A percentile compares a stretch with the other conserved stretches of the same genome.
phyloP scores from a whole-genome alignment of 1,140 invertebrate species.

The Theocolax elegans region DNA sequence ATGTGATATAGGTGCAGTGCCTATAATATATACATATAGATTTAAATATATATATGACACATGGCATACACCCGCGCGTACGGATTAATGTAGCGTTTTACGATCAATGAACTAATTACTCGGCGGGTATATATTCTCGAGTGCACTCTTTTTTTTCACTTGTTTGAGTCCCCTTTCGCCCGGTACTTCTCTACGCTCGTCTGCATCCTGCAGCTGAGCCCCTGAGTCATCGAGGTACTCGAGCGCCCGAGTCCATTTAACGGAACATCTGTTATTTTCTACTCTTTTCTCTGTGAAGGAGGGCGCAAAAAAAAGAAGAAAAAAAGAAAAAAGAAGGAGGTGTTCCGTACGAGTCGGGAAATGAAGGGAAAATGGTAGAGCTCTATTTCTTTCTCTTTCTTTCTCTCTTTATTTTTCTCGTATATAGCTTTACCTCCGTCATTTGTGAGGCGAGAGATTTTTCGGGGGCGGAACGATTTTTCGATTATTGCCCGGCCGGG shows the following conservation, averaged over 20 bases:
- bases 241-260: slow-evolving; percentile 40
- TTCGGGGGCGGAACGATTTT: slow-evolving; percentile 40
- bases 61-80: slow-evolving; percentile 14
- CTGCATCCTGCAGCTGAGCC: slow-evolving; percentile 38
- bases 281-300: background rate
- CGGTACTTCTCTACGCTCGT: background rate
- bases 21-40: no score
- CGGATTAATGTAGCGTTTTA: slow-evolving; percentile 30
- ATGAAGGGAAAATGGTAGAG: background rate
- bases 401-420: background rate
- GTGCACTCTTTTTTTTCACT: slow-evolving; percentile 35
- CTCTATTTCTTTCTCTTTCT: background rate
- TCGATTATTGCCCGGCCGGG: slow-evolving; percentile 41
- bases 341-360: no score
- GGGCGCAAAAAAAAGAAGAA: no score
- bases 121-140: slow-evolving; percentile 27
- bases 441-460: background rate
- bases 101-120: slow-evolving; percentile 43
- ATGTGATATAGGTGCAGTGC: no score
- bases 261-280: slow-evolving; percentile 42
- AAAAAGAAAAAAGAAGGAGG: slow-evolving; percentile 6
- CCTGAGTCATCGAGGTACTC: slow-evolving; percentile 41
- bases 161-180: background rate
- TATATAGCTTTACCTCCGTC: background rate
- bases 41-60: slow-evolving; percentile 23